These are phyloP conservation scores for Aselliscus stoliczkanus DNA, from an alignment of 2,797 vertebrate species.

Conservation along the genomic window DNA sequence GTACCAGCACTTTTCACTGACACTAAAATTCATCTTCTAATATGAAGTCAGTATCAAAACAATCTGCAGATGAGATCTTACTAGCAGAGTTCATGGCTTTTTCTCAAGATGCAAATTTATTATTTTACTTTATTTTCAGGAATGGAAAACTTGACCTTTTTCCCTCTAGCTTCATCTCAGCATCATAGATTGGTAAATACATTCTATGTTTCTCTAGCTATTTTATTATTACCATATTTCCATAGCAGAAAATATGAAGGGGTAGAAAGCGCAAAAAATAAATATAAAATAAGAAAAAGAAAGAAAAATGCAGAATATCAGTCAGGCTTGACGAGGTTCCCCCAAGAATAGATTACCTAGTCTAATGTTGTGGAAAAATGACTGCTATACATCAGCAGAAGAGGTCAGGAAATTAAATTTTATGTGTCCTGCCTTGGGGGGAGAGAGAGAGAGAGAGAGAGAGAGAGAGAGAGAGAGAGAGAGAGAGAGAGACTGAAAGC, in stretches of 20 bases:
- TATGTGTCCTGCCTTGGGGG: constrained; percentile 58
- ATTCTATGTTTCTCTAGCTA: constrained; percentile 26
- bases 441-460: not conserved
- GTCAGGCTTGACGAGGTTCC: constrained; percentile 69
- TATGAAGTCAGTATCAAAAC: not conserved
- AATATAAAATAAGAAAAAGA: constrained; percentile 55
- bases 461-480: not conserved
- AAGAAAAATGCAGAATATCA: constrained; percentile 73
- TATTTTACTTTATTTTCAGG: constrained; percentile 57
- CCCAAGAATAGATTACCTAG: constrained; percentile 77
- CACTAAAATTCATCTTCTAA: constrained; percentile 38
- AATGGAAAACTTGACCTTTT: constrained; percentile 58
- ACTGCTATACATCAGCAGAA: constrained; percentile 75
- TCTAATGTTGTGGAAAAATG: constrained; percentile 80
- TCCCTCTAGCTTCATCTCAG: constrained; percentile 4
- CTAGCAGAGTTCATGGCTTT: constrained; percentile 16
- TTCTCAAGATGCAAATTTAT: constrained; percentile 56
- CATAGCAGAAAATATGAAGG: constrained; percentile 36
- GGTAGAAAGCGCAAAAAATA: constrained; percentile 31
- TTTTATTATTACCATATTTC: constrained; percentile 51
- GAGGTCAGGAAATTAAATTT: constrained; percentile 78
- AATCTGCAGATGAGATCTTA: constrained; percentile 5
- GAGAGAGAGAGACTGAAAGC: constrained; percentile 51
- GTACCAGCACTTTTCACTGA: not conserved
- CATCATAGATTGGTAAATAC: constrained; percentile 47